phyloP scores from a whole-genome alignment of 1,140 invertebrate genomes.

The Mamestra configurata region DNA sequence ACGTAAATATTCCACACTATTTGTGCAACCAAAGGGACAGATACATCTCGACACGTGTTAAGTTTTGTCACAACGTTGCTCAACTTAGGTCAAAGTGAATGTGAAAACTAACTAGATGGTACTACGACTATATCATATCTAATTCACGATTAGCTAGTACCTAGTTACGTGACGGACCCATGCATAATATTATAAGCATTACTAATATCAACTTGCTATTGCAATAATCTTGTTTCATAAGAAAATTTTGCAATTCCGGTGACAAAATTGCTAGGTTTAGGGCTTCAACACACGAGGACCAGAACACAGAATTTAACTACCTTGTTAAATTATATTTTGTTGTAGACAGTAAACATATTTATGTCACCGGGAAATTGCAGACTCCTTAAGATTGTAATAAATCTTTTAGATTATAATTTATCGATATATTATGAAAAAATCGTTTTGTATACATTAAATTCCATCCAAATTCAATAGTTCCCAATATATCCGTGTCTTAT shows the following conservation, averaged over 20 bases:
- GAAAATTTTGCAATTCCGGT: slow-evolving; percentile 35
- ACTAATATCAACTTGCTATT: slow-evolving; percentile 31
- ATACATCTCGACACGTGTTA: not conserved
- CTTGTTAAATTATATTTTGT: no score
- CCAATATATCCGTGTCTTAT: no score
- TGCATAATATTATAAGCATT: slow-evolving; percentile 30
- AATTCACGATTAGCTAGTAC: slow-evolving; percentile 16
- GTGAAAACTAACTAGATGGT: slow-evolving; percentile 30
- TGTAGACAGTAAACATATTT: no score
- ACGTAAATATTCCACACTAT: slow-evolving; percentile 4
- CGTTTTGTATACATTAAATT: no score
- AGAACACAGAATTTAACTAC: no score
- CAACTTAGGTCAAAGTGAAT: slow-evolving; percentile 38
- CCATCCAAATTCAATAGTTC: no score
- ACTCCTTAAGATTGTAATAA: no score
- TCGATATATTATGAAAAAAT: no score
- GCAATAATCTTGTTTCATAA: slow-evolving; percentile 39
- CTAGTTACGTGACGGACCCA: slow-evolving; percentile 21
- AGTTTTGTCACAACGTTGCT: slow-evolving; percentile 24
- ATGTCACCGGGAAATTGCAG: no score
- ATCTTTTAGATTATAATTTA: no score
- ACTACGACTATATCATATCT: slow-evolving; percentile 28
- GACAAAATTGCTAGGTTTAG: slow-evolving; percentile 35
- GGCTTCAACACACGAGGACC: not conserved
- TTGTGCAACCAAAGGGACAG: slow-evolving; percentile 4